phyloP scores from a whole-genome alignment of 1,140 invertebrate species.

The Drosophila bipectinata region DNA sequence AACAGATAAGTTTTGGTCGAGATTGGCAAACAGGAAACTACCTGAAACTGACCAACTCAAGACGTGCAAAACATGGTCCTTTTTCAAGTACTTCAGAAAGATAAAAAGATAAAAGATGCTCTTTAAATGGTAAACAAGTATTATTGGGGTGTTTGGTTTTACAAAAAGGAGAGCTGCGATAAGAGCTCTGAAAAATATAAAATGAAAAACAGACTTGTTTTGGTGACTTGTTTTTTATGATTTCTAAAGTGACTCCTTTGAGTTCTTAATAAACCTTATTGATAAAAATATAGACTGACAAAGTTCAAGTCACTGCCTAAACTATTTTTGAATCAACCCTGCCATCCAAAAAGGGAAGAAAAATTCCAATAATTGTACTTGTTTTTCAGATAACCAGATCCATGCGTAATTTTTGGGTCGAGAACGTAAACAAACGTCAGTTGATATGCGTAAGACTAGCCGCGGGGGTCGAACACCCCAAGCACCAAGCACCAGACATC shows the following conservation, averaged over 20 bases:
- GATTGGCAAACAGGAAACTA: constrained; percentile 13
- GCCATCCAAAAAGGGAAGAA: background rate
- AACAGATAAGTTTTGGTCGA: background rate
- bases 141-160: too few species aligned
- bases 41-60: constrained; percentile 11
- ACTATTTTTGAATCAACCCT: background rate
- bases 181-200: too few species aligned
- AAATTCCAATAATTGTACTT: constrained; percentile 22
- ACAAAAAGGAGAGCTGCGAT: too few species aligned
- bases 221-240: too few species aligned
- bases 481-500: background rate
- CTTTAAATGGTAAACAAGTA: background rate
- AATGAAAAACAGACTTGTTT: too few species aligned
- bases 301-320: background rate
- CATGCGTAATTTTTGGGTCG: constrained; percentile 56
- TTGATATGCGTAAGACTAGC: constrained; percentile 55
- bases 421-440: constrained; percentile 70
- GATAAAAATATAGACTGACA: background rate
- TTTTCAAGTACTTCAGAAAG: background rate
- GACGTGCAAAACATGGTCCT: background rate
- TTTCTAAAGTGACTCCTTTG: too few species aligned
- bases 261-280: too few species aligned
- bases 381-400: constrained; percentile 46
- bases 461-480: constrained; percentile 7
- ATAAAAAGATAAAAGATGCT: constrained; percentile 17